phyloP scores from a whole-genome alignment of 1,140 invertebrate species.

The Trichogramma pretiosum region DNA sequence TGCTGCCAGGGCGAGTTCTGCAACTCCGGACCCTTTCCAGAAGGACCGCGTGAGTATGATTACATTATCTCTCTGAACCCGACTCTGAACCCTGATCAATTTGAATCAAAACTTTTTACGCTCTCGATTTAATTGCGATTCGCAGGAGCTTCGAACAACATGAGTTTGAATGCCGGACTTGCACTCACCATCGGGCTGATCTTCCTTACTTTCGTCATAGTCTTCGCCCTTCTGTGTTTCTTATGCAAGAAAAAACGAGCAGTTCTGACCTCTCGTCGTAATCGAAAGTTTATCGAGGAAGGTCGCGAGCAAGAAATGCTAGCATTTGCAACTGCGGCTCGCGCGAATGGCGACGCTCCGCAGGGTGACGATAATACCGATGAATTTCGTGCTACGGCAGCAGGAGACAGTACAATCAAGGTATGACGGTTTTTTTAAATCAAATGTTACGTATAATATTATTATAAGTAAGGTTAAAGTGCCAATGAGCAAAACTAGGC shows the following conservation, averaged over 20 bases:
- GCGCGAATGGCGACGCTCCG: conserved; percentile 27
- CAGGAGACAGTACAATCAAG: conserved; percentile 77
- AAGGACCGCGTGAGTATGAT: no score
- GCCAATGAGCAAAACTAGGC: no score
- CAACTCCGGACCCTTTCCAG: conserved; percentile 69
- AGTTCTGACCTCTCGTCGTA: conserved; percentile 41
- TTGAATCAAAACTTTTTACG: conserved; percentile 34
- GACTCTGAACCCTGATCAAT: no score
- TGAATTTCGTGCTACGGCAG: conserved; percentile 67
- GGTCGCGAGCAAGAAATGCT: no score
- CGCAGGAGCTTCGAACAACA: no score
- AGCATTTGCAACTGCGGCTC: conserved; percentile 44
- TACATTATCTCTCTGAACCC: conserved; percentile 24
- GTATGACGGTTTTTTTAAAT: conserved; percentile 45
- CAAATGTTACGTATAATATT: conserved; percentile 4
- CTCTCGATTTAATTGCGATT: no score
- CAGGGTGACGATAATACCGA: no score
- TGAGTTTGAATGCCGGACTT: no score
- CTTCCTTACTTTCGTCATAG: no score
- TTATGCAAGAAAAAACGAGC: conserved; percentile 47
- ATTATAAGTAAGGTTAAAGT: conserved; percentile 9
- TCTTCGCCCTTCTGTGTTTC: no score
- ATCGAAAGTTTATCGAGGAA: no score
- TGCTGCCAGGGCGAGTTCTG: conserved; percentile 74
- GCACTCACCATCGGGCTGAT: no score